Base-by-base conservation (phyloP, 2,113 vertebrate genomes). In the Sylvia atricapilla region DNA sequence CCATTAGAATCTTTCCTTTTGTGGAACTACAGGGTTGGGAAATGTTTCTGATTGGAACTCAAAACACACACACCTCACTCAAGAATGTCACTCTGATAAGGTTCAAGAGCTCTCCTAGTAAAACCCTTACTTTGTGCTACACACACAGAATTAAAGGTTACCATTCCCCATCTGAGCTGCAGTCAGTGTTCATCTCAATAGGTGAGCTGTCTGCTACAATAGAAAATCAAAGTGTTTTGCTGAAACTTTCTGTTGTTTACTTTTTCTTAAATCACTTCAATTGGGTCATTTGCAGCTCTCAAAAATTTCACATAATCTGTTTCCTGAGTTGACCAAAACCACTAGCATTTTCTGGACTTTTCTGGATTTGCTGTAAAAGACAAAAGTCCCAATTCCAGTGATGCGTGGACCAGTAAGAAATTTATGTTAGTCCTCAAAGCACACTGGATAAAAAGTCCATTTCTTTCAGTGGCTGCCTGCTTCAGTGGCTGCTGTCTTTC, bases 401-500 rank as follows among this genome's bases (percentile, higher is more conserved):
- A 75, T 21, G 31, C 24, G 78, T 28, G 18, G 20, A 35, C 18
- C 49, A 44, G 13, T 49, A 60, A 21, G 27, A 83, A 58, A 49
- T 75, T 59, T 77, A 24, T 46, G 8, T 53, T 67, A 72, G 39
- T 64, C 31, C 44, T 87, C 49, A 60, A 18, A 67, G 25, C 13
- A 41, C 33, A 53, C 17, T 39, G 53, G 60, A 76, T 94, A 64
- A 76, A 89, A 94, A 53, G n/a, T 31, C 30, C 11, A 18, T 53
- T 93, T 93, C 68, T 59, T 73, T 74, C 69, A 78, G 43, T 77
- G 23, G 7, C 56, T 90, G 56, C 43, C 47, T 89, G 37, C 43
- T n/a, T 94, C 31, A 75, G 91, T 37, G 10, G 37, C 37, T 37
- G 31, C 63, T 95, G 44, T 33, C 93, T 95, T 95, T 95, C 69